Conservation (phyloP, 2,888 invertebrate species). For the Ganaspis brasiliensis region DNA sequence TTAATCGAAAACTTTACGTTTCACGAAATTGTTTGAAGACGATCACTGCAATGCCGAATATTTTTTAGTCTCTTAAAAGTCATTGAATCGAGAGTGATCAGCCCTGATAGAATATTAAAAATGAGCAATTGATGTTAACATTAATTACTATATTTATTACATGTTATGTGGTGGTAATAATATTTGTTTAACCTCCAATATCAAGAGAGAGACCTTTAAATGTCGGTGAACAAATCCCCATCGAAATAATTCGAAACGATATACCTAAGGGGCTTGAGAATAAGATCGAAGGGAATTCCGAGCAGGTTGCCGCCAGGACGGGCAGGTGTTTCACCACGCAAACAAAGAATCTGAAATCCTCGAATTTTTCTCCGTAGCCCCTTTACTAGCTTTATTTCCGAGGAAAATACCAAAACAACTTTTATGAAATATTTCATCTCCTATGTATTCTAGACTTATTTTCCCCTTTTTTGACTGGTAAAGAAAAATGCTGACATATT, state of each 20-base stretch:
- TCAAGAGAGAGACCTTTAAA: not conserved
- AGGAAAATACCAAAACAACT: conserved; percentile 20
- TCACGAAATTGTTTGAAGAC: no score
- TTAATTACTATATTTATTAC: not conserved
- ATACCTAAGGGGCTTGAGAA: not conserved
- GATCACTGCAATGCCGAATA: no score
- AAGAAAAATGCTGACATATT: no score
- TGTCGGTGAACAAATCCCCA: not conserved
- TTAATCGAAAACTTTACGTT: no score
- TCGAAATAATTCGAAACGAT: not conserved
- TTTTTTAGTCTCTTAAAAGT: no score
- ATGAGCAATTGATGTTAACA: no score
- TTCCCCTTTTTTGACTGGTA: no score
- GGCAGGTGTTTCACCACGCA: conserved; percentile 70
- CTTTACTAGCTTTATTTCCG: not conserved
- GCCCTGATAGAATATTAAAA: no score
- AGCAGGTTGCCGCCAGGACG: conserved; percentile 66
- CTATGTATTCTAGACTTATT: not conserved
- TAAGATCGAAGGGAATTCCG: conserved; percentile 52
- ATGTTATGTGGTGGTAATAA: not conserved
- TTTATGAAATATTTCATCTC: not conserved
- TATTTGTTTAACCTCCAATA: not conserved
- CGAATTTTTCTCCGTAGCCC: conserved; percentile 44
- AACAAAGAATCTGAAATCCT: conserved; percentile 65
- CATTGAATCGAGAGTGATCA: no score